phyloP scores from a whole-genome alignment of 2,888 invertebrate genomes.

The Hofmannophila pseudospretella region DNA sequence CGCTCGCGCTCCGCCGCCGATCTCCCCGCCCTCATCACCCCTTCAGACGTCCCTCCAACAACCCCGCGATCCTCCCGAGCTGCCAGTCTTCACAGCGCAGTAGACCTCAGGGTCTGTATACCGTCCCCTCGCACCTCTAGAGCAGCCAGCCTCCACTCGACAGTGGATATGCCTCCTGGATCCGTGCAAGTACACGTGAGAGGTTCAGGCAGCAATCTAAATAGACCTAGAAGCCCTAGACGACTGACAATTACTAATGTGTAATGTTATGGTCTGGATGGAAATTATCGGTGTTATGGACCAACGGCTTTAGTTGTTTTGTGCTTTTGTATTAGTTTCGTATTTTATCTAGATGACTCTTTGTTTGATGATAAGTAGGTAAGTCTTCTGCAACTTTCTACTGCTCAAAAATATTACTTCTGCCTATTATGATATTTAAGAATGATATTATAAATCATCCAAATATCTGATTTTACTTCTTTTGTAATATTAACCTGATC shows the following conservation, averaged over 20 bases:
- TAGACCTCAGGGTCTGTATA: conserved; percentile 53
- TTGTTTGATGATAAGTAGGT: no score
- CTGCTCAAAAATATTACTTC: no score
- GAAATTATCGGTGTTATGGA: conserved; percentile 6
- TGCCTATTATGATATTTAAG: no score
- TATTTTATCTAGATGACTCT: no score
- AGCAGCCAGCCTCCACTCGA: conserved; percentile 63
- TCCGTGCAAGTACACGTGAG: conserved; percentile 64
- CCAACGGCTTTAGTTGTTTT: conserved; percentile 3
- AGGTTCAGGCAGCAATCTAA: conserved; percentile 54
- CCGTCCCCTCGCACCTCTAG: conserved; percentile 62
- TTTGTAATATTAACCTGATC: no score
- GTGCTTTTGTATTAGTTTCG: no score
- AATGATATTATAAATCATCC: no score
- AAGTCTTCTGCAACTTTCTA: no score
- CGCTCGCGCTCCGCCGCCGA: conserved; percentile 91
- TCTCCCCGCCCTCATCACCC: conserved; percentile 83
- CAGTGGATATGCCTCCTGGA: conserved; percentile 55
- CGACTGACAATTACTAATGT: conserved; percentile 63
- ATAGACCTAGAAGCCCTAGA: conserved; percentile 59
- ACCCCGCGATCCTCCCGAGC: conserved; percentile 63
- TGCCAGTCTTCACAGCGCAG: conserved; percentile 65
- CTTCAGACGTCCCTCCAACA: conserved; percentile 55
- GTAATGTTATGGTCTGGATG: conserved; percentile 26
- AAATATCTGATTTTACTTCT: no score